Evolutionary conservation across 2,797 vertebrate genomes (phyloP).

Genomic region (Coilia nasus): DNA sequence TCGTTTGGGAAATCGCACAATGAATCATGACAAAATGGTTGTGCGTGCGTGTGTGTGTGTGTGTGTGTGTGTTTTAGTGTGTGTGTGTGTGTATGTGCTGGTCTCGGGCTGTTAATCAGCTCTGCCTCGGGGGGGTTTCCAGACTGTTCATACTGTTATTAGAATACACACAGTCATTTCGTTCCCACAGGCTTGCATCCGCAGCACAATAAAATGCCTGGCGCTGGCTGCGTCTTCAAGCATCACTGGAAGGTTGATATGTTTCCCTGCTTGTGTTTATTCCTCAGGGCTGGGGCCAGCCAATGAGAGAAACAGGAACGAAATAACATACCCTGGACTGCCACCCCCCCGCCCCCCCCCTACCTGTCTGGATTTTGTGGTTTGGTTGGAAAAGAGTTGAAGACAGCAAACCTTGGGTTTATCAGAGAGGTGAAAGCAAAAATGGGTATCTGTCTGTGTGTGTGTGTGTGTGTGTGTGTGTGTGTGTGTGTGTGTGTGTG

Average conservation of each 20-base stretch:
- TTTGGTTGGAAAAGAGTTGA: neutral
- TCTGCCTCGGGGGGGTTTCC: constrained; percentile 36
- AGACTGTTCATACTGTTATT: constrained; percentile 53
- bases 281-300: neutral
- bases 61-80: neutral
- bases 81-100: constrained; percentile 14
- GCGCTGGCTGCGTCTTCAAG: constrained; percentile 27
- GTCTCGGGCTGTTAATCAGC: constrained; percentile 47
- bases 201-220: constrained; percentile 21
- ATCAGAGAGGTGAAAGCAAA: neutral
- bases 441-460: neutral
- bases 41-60: constrained; percentile 22
- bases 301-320: neutral
- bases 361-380: neutral
- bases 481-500: neutral
- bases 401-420: neutral
- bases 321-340: neutral
- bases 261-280: constrained; percentile 19
- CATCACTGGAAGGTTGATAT: constrained; percentile 21
- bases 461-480: neutral
- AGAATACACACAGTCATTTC: constrained; percentile 42
- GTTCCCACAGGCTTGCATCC: constrained; percentile 40
- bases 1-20: constrained; percentile 6
- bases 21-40: neutral
- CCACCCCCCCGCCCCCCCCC: neutral